Evolutionary conservation across 2,113 vertebrate genomes (phyloP).

Genomic region (Chamaetylas fuelleborni): DNA sequence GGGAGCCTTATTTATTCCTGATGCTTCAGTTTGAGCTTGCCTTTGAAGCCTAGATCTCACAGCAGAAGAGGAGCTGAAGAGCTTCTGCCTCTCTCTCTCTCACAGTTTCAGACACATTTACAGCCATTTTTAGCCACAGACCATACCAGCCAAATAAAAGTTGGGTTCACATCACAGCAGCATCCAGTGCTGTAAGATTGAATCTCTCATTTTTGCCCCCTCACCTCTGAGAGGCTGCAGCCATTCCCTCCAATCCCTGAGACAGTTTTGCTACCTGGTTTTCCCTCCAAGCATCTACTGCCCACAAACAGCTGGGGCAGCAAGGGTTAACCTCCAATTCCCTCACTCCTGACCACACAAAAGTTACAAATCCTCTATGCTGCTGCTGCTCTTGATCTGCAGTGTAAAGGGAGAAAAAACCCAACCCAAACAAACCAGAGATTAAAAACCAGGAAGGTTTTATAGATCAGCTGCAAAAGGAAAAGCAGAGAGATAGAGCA

Average conservation of each 20-base stretch:
- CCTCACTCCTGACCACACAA: not conserved
- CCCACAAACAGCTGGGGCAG: not conserved
- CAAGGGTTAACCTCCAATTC: not conserved
- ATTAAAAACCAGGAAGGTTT: conserved; percentile 4
- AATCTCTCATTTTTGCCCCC: not conserved
- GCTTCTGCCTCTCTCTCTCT: not conserved
- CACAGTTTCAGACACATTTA: not conserved
- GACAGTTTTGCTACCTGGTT: not conserved
- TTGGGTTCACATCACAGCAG: not conserved
- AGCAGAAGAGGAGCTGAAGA: not conserved
- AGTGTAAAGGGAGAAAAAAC: not conserved
- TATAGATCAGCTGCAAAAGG: conserved; percentile 20
- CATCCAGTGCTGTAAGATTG: not conserved
- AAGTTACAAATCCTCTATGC: not conserved
- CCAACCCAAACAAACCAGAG: not conserved
- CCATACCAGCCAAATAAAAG: not conserved
- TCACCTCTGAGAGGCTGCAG: not conserved
- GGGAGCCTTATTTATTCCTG: conserved; percentile 27
- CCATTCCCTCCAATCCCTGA: not conserved
- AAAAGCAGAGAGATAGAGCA: not conserved
- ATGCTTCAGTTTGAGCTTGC: conserved; percentile 2
- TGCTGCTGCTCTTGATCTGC: not conserved
- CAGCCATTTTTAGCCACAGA: not conserved
- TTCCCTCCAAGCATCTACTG: not conserved
- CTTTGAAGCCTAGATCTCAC: conserved; percentile 1